Evolutionary conservation across 2,113 vertebrate species (phyloP), one percentile per base, ranked within the genome.

Genomic region (Gallinago media): DNA sequence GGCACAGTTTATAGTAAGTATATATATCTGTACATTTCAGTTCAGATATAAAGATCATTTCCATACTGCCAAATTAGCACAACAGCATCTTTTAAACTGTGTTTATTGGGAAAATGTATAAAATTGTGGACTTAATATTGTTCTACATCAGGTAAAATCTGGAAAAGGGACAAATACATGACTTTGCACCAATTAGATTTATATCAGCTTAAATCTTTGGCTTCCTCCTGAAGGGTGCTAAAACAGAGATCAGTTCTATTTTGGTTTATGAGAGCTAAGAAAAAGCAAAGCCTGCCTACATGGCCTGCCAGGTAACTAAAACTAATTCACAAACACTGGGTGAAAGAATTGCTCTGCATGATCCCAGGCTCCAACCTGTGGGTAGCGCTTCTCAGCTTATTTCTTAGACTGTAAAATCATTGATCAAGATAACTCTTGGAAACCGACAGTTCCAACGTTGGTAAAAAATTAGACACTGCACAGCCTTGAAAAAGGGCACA

Each of bases 151-250:
- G 20, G 9, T n/a, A 88, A 87, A 77, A 85, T 49, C 15, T 62
- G n/a, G 14, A 68, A 81, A 40, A 2, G 3, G 16, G 11, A 16
- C n/a, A 61, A 78, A 85, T 25, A 18, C 0, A 0, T 34, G 16
- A 19, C 19, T 63, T 42, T 34, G 2, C 5, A 3, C 17, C 1
- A 1, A 10, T 54, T 66, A 61, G n/a, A 68, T 70, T 85, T 72
- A 17, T 21, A 42, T 42, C 10, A 19, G 3, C 3, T 75, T 50
- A 82, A 81, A 77, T 31, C 10, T 23, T 68, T 82, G 31, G 2
- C 17, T 82, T 70, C 20, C n/a, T 20, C 9, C 10, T 22, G 34
- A 46, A 59, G 15, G 8, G 1, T 72, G n/a, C 2, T 40, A 70
- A 52, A 62, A 20, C 7, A 62, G 25, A 54, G 19, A 52, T 17